These are phyloP conservation scores for Plodia interpunctella DNA, from an alignment of 1,140 invertebrate species.

Conservation along the genomic window DNA sequence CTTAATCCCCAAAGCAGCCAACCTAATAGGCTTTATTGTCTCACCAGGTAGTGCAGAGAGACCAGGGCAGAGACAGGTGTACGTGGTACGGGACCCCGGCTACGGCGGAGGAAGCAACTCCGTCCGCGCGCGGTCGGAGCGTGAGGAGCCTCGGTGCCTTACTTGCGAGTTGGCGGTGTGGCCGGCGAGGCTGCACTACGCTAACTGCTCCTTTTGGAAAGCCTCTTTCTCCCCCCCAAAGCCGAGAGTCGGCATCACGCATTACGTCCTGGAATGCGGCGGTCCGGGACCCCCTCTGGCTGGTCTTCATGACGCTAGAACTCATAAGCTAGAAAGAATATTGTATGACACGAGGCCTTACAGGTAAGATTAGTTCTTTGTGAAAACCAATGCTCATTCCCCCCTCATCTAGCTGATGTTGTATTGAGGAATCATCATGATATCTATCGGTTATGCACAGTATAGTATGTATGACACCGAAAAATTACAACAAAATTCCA, in stretches of 20 bases:
- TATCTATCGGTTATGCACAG: no score
- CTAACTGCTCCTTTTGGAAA: conserved; percentile 88
- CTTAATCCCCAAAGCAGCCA: background rate
- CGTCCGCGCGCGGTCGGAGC: conserved; percentile 83
- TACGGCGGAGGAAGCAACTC: conserved; percentile 66
- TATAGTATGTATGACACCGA: no score
- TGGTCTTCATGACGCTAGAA: conserved; percentile 83
- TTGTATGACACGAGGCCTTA: conserved; percentile 86
- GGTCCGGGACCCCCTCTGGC: conserved; percentile 88
- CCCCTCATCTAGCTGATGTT: no score
- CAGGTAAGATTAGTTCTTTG: conserved; percentile 43
- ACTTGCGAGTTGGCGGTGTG: conserved; percentile 87
- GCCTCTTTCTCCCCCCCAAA: conserved; percentile 81
- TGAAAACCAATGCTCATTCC: background rate
- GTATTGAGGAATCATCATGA: no score
- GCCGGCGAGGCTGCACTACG: conserved; percentile 85
- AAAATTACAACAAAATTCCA: no score
- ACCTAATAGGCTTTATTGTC: background rate
- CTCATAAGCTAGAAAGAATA: conserved; percentile 84
- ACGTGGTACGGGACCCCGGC: conserved; percentile 83
- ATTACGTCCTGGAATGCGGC: conserved; percentile 88
- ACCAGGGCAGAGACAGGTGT: conserved; percentile 91
- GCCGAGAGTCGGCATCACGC: conserved; percentile 77
- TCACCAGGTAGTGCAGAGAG: conserved; percentile 82
- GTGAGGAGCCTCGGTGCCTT: conserved; percentile 86